A percentile compares a stretch with the other conserved stretches of the same genome.
Conservation (phyloP, 2,113 vertebrate species). For the Gasterosteus aculeatus region DNA sequence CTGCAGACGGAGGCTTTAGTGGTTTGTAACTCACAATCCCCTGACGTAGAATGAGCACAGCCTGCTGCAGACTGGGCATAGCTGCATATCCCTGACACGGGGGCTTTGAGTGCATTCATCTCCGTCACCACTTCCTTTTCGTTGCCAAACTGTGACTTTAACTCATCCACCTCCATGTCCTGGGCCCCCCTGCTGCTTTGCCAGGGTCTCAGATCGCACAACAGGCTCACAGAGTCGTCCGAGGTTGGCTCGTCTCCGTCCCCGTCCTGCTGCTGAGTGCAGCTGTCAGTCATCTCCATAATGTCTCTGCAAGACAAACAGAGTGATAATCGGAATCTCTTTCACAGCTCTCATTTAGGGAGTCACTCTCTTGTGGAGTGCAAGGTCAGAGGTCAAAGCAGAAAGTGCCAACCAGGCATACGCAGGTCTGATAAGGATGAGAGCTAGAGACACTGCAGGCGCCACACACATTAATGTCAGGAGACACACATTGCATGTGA, state of each 20-base stretch:
- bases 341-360: too few relatives aligned
- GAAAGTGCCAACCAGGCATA: too few relatives aligned
- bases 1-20: background rate
- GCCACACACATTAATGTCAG: too few relatives aligned
- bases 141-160: background rate
- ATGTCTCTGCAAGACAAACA: background rate
- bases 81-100: background rate
- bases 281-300: slow-evolving; percentile 18
- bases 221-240: slow-evolving; percentile 55
- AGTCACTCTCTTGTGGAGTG: too few relatives aligned
- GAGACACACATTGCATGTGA: too few relatives aligned
- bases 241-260: slow-evolving; percentile 8
- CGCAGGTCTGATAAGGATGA: too few relatives aligned
- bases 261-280: background rate
- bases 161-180: background rate
- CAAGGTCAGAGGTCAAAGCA: too few relatives aligned
- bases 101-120: background rate
- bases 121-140: background rate
- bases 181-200: background rate
- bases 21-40: background rate
- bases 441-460: too few relatives aligned
- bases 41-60: background rate
- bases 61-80: background rate
- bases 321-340: background rate
- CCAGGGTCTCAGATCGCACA: background rate